phyloP scores from a whole-genome alignment of 2,888 invertebrate genomes.

The Hylaea fasciaria region DNA sequence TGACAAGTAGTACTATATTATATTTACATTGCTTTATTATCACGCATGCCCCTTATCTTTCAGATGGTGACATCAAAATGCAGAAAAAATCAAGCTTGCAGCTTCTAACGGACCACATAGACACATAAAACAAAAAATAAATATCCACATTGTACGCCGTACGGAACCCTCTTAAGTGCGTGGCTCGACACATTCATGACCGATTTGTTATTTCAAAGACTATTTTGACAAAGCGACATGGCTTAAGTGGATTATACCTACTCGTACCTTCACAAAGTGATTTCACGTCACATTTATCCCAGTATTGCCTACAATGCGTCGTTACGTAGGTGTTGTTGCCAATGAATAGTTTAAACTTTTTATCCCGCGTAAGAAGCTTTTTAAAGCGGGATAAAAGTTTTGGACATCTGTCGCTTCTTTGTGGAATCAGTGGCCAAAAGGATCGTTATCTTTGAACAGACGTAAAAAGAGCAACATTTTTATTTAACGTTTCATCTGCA shows the following conservation, averaged over 20 bases:
- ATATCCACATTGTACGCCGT: too few species aligned
- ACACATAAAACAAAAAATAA: too few species aligned
- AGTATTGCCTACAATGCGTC: slow-evolving; percentile 73
- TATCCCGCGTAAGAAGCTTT: slow-evolving; percentile 61
- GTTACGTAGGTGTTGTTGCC: slow-evolving; percentile 79
- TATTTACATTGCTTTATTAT: too few species aligned
- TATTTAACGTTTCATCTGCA: slow-evolving; percentile 11
- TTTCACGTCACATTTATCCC: slow-evolving; percentile 81
- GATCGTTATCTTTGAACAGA: slow-evolving; percentile 54
- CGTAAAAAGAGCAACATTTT: slow-evolving; percentile 67
- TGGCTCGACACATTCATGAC: too few species aligned
- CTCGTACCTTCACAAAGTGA: slow-evolving; percentile 62
- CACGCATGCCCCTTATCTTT: too few species aligned
- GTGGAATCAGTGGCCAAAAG: slow-evolving; percentile 58
- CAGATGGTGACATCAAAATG: too few species aligned
- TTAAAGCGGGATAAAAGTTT: slow-evolving; percentile 59
- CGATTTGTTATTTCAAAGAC: slow-evolving; percentile 23
- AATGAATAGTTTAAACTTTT: slow-evolving; percentile 74
- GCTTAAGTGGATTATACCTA: slow-evolving; percentile 82
- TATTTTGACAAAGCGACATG: slow-evolving; percentile 76
- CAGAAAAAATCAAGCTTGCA: too few species aligned
- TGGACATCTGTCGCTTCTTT: slow-evolving; percentile 76
- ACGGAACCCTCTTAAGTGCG: too few species aligned
- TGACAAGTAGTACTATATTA: too few species aligned
- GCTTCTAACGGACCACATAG: too few species aligned